Evolutionary conservation across 2,888 invertebrate genomes (phyloP), one percentile per base, ranked within the genome.

Genomic region (Aphodius sticticus): DNA sequence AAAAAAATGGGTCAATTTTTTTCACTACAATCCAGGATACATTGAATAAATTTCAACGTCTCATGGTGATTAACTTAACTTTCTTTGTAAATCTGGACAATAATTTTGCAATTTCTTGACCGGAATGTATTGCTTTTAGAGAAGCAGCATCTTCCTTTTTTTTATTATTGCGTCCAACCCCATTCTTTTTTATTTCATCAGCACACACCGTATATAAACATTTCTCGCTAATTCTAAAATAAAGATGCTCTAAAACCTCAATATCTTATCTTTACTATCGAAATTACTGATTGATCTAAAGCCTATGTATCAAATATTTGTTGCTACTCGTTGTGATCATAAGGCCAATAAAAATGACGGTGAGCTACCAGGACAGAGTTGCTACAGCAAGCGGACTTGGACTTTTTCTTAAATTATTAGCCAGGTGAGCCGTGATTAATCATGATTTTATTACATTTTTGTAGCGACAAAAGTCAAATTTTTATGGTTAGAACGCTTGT

Each of bases 311-410:
- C 35, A 69, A 16, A 74, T 15, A 74, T 9, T 16, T 69, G 36
- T 35, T 26, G 16, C 38, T 77, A 15, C 16, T 35, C 38, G n/a
- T 53, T 35, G 69, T n/a, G 53, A 71, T 79, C 77, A n/a, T 36
- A 6, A 26, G 72, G 37, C 71, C 15, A 36, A 69, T 69, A 35
- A 89, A 89, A 86, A 96, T 96, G 96, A 96, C 96, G 84, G 93
- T 96, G 80, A 94, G 95, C 7, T 96, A 96, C 85, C 95, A 95
- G 77, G 95, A 93, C 77, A 94, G 96, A 91, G 96, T 96, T 82
- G 95, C 96, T 82, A 95, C 95, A 83, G 95, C 95, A 87, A 92
- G 93, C 76, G 95, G 95, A 83, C 94, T 96, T 88, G 96, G 96
- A 82, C 95, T 95, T 85, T 96, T 96, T 90, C 90, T 95, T 84